Conservation (phyloP, 2,888 invertebrate genomes). For the Chloroclystis v-ata region DNA sequence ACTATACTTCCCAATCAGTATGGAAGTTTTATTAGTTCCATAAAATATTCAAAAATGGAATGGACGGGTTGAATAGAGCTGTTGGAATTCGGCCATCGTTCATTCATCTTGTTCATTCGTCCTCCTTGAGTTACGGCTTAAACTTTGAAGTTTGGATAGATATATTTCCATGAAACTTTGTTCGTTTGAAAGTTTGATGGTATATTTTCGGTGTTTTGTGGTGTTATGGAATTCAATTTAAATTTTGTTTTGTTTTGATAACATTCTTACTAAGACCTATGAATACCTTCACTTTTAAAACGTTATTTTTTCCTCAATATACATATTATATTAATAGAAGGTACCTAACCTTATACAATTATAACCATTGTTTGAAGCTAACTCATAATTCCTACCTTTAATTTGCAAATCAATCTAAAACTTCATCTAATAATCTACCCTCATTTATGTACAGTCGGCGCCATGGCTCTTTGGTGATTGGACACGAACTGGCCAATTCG, state of each 20-base stretch:
- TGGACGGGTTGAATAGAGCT: neutral
- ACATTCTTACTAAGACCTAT: no score
- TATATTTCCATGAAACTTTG: neutral
- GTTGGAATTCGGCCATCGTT: constrained; percentile 2
- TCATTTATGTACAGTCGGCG: no score
- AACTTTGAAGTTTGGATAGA: neutral
- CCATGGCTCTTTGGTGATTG: no score
- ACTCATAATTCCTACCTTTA: no score
- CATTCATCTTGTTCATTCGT: neutral
- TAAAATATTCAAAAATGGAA: constrained; percentile 16
- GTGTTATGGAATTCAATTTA: neutral
- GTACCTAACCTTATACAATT: no score
- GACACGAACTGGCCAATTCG: no score
- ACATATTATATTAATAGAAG: no score
- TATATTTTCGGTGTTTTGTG: neutral
- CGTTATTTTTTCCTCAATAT: no score
- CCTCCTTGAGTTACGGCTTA: neutral
- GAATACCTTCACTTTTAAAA: no score
- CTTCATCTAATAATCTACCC: no score
- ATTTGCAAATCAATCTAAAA: no score
- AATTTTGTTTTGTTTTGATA: neutral
- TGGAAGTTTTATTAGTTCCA: constrained; percentile 20
- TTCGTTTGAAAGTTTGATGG: neutral
- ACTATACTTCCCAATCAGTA: constrained; percentile 14
- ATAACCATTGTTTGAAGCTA: no score